These are phyloP conservation scores for Nilaparvata lugens DNA, from an alignment of 1,140 invertebrate species.

Conservation along the genomic window DNA sequence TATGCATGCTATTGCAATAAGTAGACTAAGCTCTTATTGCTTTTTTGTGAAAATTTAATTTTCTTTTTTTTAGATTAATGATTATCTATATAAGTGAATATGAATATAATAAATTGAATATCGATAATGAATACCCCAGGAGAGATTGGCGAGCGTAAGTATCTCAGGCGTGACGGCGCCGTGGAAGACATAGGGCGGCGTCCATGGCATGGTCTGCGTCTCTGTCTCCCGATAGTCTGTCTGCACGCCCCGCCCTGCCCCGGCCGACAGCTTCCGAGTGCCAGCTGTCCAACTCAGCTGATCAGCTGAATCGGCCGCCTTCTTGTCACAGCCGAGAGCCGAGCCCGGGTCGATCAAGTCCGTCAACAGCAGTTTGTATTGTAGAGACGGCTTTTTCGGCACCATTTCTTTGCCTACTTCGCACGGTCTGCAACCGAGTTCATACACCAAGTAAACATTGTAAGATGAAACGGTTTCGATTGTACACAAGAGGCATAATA, in stretches of 20 bases:
- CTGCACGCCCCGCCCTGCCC: constrained; percentile 38
- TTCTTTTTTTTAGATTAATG: too few relatives aligned
- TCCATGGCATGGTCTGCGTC: constrained; percentile 67
- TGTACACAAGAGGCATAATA: too few relatives aligned
- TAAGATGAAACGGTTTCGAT: too few relatives aligned
- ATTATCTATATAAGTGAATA: too few relatives aligned
- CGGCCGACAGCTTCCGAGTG: not conserved
- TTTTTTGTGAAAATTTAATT: too few relatives aligned
- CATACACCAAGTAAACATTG: too few relatives aligned
- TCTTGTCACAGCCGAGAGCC: not conserved
- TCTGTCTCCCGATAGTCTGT: constrained; percentile 66
- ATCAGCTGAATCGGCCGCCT: not conserved
- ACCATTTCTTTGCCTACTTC: not conserved
- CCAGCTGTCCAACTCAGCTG: not conserved
- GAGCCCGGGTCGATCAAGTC: not conserved
- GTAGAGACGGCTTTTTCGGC: not conserved
- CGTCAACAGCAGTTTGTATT: not conserved
- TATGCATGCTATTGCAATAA: too few relatives aligned
- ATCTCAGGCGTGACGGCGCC: constrained; percentile 45
- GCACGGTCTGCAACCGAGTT: not conserved
- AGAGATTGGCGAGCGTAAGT: constrained; percentile 48
- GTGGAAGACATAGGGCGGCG: constrained; percentile 47
- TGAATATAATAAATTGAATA: too few relatives aligned
- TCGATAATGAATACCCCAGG: too few relatives aligned
- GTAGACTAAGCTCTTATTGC: too few relatives aligned